These are phyloP conservation scores for Dryobota labecula DNA, from an alignment of 2,888 invertebrate genomes.

Conservation along the genomic window DNA sequence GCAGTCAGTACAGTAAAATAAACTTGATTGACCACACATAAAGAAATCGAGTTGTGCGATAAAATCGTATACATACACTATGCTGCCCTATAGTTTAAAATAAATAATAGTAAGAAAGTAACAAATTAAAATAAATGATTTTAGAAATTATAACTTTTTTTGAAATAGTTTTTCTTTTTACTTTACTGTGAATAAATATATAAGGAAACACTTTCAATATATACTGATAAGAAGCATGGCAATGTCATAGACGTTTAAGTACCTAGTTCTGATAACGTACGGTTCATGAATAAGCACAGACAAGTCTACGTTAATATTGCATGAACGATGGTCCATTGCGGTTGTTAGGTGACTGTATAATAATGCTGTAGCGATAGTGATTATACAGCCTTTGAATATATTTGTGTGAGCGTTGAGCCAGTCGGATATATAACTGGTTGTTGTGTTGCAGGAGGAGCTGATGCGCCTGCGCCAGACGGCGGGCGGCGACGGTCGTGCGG, in stretches of 20 bases:
- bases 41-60: background rate
- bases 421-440: background rate
- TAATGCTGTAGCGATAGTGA: constrained; percentile 17
- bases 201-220: background rate
- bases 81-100: background rate
- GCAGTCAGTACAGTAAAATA: background rate
- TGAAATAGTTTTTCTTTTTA: background rate
- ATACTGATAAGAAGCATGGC: background rate
- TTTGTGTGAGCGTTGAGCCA: background rate
- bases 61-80: background rate
- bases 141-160: background rate
- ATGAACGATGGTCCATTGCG: constrained; percentile 12
- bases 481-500: constrained; percentile 79
- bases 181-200: background rate
- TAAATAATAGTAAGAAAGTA: background rate
- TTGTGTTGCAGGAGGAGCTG: constrained; percentile 91
- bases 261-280: background rate
- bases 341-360: too few relatives aligned
- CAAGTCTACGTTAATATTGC: background rate
- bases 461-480: constrained; percentile 90
- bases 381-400: background rate
- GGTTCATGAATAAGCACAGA: background rate
- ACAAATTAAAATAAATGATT: background rate
- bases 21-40: background rate
- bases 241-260: background rate